A percentile compares a stretch with the other conserved stretches of the same genome.
These are phyloP conservation scores for Eupithecia subumbrata DNA, from an alignment of 2,888 invertebrate species.

Conservation along the genomic window DNA sequence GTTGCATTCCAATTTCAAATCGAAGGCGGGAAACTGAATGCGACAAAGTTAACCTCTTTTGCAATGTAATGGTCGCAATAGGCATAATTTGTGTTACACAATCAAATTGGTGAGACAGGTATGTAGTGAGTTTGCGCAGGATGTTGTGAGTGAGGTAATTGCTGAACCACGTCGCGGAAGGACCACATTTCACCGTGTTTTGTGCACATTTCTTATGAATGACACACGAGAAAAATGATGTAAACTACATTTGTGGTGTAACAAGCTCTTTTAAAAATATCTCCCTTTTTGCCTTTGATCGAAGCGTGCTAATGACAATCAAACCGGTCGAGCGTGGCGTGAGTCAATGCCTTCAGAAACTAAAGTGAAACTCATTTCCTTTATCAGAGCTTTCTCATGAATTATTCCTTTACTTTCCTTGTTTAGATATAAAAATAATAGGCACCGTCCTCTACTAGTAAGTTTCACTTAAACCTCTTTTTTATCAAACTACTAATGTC, in stretches of 20 bases:
- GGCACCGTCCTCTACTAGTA: neutral
- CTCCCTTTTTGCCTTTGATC: conserved; percentile 35
- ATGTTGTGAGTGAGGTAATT: conserved; percentile 41
- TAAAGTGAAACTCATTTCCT: conserved; percentile 38
- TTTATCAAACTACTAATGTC: neutral
- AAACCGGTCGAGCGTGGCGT: conserved; percentile 34
- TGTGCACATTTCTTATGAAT: conserved; percentile 41
- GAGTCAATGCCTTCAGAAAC: conserved; percentile 34
- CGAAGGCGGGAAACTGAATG: conserved; percentile 76
- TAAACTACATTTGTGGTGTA: conserved; percentile 33
- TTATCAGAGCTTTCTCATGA: conserved; percentile 34
- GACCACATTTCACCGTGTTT: conserved; percentile 43
- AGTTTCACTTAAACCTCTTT: neutral
- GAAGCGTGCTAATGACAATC: conserved; percentile 39
- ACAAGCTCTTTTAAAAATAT: conserved; percentile 37
- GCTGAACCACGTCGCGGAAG: conserved; percentile 40
- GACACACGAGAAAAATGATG: conserved; percentile 42
- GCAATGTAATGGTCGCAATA: conserved; percentile 67
- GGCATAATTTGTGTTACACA: conserved; percentile 71
- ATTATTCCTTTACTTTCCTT: conserved; percentile 33
- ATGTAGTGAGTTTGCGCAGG: conserved; percentile 48
- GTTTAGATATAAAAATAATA: conserved; percentile 16
- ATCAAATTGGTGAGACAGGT: conserved; percentile 60
- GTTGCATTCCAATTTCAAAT: conserved; percentile 83
- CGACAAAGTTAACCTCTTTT: conserved; percentile 71